Evolutionary conservation across 2,113 vertebrate genomes (phyloP), one percentile per base, ranked within the genome.

Genomic region (Danionella cerebrum): DNA sequence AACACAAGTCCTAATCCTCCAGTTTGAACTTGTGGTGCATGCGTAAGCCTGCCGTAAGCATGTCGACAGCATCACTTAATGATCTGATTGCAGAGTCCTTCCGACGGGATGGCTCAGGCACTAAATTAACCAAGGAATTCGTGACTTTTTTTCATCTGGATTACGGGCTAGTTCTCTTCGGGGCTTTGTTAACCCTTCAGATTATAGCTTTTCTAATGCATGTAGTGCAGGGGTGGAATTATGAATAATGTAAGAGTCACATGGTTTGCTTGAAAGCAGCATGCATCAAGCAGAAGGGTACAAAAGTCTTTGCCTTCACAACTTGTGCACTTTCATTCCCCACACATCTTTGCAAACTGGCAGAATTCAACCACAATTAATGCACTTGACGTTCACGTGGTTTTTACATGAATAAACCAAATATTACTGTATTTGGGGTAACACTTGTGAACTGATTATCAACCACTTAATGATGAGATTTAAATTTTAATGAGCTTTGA

Each of bases 1-100:
- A 78, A 77, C 53, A 31, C 67, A 78, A 65, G 54, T 77, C 53
- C 35, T 77, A 79, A 84, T 80, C 78, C 57, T 39, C 69, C 39
- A 62, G 48, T 4, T 67, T 67, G 21, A 14, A 44, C 50, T 50
- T 39, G 29, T 25, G 48, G 27, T 2, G 19, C 11, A 3, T 18
- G 4, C 22, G 18, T 42, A 41, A 59, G n/a, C 57, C 25, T 60
- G 39, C 11, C 52, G 22, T 35, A 21, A 51, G 24, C 55, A 31
- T 5, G 13, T 18, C 19, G 51, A 13, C 10, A 14, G n/a, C 33
- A 35, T 67, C 35, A 45, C 25, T 60, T 6, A 16, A 13, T 55
- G 53, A 39, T 64, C 41, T 25, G 3, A 6, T n/a, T 52, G 36
- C 31, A 10, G 11, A 19, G 6, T 31, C 36, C n/a, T 45, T 50